Conservation (phyloP, 2,888 invertebrate genomes). For the Blera fallax region DNA sequence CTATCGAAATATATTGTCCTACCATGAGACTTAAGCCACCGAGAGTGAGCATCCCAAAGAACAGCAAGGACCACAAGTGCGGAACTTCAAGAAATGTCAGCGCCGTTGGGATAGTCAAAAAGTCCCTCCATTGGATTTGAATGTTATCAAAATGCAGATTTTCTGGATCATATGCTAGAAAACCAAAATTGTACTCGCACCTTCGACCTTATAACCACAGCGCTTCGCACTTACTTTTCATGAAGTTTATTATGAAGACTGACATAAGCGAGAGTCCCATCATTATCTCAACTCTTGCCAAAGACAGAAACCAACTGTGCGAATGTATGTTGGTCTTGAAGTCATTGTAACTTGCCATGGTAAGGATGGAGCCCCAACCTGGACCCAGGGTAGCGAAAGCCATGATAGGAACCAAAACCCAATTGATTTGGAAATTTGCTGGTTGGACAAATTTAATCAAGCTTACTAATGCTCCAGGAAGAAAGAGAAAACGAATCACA, state of each 20-base stretch:
- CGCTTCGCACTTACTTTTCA: conserved; percentile 75
- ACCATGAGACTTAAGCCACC: conserved; percentile 88
- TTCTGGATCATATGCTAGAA: conserved; percentile 3
- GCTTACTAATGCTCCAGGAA: conserved; percentile 75
- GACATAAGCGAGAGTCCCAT: conserved; percentile 84
- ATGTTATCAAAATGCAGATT: background rate
- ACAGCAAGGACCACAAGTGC: conserved; percentile 89
- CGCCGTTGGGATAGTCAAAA: conserved; percentile 76
- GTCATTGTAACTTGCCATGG: conserved; percentile 91
- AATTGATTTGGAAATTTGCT: background rate
- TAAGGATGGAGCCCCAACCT: conserved; percentile 91
- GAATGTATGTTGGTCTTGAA: conserved; percentile 87
- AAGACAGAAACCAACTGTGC: conserved; percentile 77
- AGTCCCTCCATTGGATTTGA: conserved; percentile 74
- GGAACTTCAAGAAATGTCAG: conserved; percentile 81
- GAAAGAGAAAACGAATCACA: conserved; percentile 75
- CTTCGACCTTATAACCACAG: no score
- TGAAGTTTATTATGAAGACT: conserved; percentile 87
- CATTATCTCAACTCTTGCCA: conserved; percentile 76
- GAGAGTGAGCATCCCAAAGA: conserved; percentile 90
- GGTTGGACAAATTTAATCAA: conserved; percentile 60
- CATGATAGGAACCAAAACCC: conserved; percentile 70
- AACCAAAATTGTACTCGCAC: background rate
- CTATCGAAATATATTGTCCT: conserved; percentile 79
- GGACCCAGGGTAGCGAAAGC: conserved; percentile 90